phyloP scores from a whole-genome alignment of 2,888 invertebrate species.

The Flexamia atlantica region DNA sequence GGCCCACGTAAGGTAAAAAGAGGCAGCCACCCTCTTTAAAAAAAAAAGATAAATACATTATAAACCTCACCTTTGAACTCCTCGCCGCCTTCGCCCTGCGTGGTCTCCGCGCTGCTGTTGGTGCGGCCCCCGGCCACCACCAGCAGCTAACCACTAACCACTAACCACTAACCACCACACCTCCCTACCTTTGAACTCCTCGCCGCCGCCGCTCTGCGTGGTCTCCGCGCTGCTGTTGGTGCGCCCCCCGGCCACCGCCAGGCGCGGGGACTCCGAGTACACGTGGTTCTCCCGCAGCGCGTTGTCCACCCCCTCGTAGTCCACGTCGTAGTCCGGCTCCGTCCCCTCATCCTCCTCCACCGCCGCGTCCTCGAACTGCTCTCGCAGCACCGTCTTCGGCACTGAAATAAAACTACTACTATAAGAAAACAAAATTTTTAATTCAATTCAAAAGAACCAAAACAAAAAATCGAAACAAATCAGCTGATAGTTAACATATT shows the following conservation, averaged over 20 bases:
- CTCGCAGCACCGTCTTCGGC: slow-evolving; percentile 89
- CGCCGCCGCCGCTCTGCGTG: background rate
- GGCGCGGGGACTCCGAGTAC: slow-evolving; percentile 52
- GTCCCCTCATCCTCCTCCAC: slow-evolving; percentile 85
- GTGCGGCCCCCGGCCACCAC: slow-evolving; percentile 50
- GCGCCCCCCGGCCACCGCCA: slow-evolving; percentile 56
- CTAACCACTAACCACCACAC: no score
- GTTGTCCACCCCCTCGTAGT: slow-evolving; percentile 75
- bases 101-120: slow-evolving; percentile 20
- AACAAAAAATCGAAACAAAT: no score
- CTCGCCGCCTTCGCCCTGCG: background rate
- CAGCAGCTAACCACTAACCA: no score
- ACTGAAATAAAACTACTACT: no score
- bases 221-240: slow-evolving; percentile 22
- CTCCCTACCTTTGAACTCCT: slow-evolving; percentile 28
- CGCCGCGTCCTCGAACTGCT: slow-evolving; percentile 87
- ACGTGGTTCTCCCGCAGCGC: slow-evolving; percentile 67
- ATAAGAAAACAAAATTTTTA: no score
- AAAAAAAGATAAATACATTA: no score
- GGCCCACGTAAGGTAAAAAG: no score
- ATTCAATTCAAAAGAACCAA: no score
- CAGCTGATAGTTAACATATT: no score
- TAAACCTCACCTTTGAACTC: slow-evolving; percentile 35
- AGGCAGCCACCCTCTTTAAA: no score
- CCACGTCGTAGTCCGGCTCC: slow-evolving; percentile 67